Evolutionary conservation across 30 jellyfish, hydroid and myxozoan species (phyloP), one percentile per base, ranked within the genome.

Genomic region (Clytia hemisphaerica): DNA sequence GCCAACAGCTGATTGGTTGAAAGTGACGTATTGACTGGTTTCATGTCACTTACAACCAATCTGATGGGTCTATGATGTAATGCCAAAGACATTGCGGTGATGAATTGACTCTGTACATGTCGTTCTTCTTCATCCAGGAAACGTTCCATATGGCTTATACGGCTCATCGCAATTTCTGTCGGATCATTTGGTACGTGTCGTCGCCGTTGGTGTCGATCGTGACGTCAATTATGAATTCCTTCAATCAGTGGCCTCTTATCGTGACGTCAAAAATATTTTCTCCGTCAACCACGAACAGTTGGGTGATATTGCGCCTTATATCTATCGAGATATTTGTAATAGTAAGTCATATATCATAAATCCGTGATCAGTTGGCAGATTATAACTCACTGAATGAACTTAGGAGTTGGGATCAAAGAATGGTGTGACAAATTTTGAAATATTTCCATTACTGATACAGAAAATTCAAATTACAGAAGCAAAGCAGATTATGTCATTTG

Each of bases 151-250:
- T 50, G 94, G 95, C 1, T 90, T 91, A 34, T 72, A 83, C 83
- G 98, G 99, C 1, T 72, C 93, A 25, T 75, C 94, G 14, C 68
- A 75, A 28, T 91, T 91, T 60, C 63, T 91, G 75, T 76, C 93
- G 16, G 85, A 82, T 64, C 88, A 79, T 46, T 82, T 78, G 10
- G 87, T 91, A 27, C 95, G 99, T 5, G 80, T 91, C 27, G 81
- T 91, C 24, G 95, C 93, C 2, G 46, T 91, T 34, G 99, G 99
- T 28, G 47, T 91, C 26, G 99, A 91, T 55, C 70, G 80, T 59
- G 50, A 77, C 28, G 96, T 87, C 7, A 59, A 77, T 6, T 91
- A 91, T 48, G 84, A 88, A 25, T 91, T 55, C 61, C 45, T 91
- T 15, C 94, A 91, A 38, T 44, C 95, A 1, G 45, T 91, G 16